These are phyloP conservation scores for Ophthalmolycus amberensis DNA, from an alignment of 2,113 vertebrate genomes.

Conservation along the genomic window DNA sequence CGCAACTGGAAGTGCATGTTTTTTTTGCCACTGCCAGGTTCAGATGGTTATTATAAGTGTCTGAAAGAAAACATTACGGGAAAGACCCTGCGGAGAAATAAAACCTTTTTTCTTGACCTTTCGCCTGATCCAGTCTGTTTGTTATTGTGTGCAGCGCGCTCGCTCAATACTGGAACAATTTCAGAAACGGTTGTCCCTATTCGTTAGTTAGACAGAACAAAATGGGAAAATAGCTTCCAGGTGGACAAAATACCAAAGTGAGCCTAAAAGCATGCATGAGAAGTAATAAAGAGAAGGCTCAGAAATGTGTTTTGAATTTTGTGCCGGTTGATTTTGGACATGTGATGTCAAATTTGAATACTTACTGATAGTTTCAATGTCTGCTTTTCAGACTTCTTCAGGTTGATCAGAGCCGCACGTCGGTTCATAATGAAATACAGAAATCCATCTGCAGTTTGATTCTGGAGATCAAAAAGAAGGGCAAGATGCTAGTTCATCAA, in stretches of 20 bases:
- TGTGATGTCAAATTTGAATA: neutral
- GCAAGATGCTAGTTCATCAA: conserved; percentile 92
- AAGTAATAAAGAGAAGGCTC: neutral
- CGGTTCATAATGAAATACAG: conserved; percentile 93
- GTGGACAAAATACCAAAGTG: neutral
- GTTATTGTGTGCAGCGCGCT: neutral
- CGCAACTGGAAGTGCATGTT: no score
- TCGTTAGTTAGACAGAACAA: neutral
- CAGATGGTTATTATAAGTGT: no score
- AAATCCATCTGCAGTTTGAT: conserved; percentile 94
- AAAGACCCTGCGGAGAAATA: no score
- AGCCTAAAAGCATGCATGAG: neutral
- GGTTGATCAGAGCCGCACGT: conserved; percentile 91
- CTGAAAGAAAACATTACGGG: no score
- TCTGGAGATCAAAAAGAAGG: conserved; percentile 96
- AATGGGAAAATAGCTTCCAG: neutral
- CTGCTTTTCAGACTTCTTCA: conserved; percentile 88
- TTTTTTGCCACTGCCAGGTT: no score
- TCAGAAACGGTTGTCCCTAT: neutral
- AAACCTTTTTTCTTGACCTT: no score
- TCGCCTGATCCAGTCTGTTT: neutral
- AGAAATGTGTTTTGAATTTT: neutral
- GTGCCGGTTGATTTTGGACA: neutral
- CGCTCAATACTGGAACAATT: neutral
- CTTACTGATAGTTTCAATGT: neutral